Evolutionary conservation across 2,888 invertebrate species (phyloP), one percentile per base, ranked within the genome.

Genomic region (Criorhina ranunculi): DNA sequence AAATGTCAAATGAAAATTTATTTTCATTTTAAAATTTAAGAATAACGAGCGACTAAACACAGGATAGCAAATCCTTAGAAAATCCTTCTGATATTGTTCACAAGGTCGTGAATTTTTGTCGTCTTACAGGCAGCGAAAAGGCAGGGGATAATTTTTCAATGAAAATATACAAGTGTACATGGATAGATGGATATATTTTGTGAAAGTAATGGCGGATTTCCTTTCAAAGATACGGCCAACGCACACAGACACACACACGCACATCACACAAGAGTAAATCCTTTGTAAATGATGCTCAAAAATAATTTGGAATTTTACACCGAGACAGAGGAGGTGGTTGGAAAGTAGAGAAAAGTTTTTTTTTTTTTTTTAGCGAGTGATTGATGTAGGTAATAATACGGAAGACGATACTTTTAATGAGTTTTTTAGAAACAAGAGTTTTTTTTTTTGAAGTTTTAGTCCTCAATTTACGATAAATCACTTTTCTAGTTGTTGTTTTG

Each of bases 81-180:
- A 62, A 70, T 59, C 70, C 70, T 59, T 70, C 35, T 46, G 46
- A 70, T 59, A 59, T 70, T 70, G 70, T 70, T 70, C 70, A 70
- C 70, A 46, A 70, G 59, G 59, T 70, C 59, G 70, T 70, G 59
- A 59, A 59, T 59, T 70, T 69, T 70, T 59, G 49, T 59, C 46
- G 11, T 67, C 42, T 29, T 15, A n/a, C 8, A 24, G 29, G 8
- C 3, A 17, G 24, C 24, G 15, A 12, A 15, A 33, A 44, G 19
- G n/a, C 17, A 33, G 33, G 35, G 44, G 31, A 69, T 69, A 33
- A 55, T 55, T 57, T 69, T 55, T 44, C 53, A 67, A 40, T 53
- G 40, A 31, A 31, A 29, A 37, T 17, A 17, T 33, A 62, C 33
- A 46, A 17, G 17, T 12, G 19, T 15, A 8, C 15, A 11, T 33